Evolutionary conservation across 2,797 vertebrate genomes (phyloP), one percentile per base, ranked within the genome.

Genomic region (Sparidentex hasta): DNA sequence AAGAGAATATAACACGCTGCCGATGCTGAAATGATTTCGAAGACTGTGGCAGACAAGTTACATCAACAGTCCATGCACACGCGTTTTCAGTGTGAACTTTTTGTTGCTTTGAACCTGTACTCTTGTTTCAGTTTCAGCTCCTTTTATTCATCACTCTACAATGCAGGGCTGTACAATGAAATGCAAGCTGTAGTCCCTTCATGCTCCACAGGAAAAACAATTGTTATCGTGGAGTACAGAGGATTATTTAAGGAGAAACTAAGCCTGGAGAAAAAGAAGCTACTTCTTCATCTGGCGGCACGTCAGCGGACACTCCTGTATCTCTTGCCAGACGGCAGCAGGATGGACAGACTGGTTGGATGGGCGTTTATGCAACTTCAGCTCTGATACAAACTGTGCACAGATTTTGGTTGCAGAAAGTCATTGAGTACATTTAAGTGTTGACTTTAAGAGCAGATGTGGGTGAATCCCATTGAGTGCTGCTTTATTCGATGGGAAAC

Each of bases 311-410:
- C 11, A 38, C 38, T 38, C 38, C 1, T 38, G 38, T 38, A 38
- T 38, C 38, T 38, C 38, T 9, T 38, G 38, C 38, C 38, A 38
- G 38, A 11, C 38, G 38, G 38, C 38, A 38, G 38, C 38, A 38
- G 38, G 38, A 7, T 11, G 38, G 11, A 38, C 38, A 11, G 38
- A 38, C 38, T 38, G 38, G 38, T 7, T 38, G 38, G 12, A 44
- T 44, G 55, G 50, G 13, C 33, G 16, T n/a, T 48, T 69, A n/a
- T 51, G 48, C 48, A 50, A 21, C 33, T 50, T 38, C 46, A 47
- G 20, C 21, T 66, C 44, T 58, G 44, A 58, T 70, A 62, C 63
- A 14, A 69, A 73, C 62, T 79, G 44, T 76, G 51, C 59, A 47
- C 47, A 65, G 12, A 27, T 43, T 41, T 41, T n/a, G 4, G 8